A percentile compares a stretch with the other conserved stretches of the same genome.
Evolutionary conservation across 2,888 invertebrate species (phyloP).

Genomic region (Hyles lineata): DNA sequence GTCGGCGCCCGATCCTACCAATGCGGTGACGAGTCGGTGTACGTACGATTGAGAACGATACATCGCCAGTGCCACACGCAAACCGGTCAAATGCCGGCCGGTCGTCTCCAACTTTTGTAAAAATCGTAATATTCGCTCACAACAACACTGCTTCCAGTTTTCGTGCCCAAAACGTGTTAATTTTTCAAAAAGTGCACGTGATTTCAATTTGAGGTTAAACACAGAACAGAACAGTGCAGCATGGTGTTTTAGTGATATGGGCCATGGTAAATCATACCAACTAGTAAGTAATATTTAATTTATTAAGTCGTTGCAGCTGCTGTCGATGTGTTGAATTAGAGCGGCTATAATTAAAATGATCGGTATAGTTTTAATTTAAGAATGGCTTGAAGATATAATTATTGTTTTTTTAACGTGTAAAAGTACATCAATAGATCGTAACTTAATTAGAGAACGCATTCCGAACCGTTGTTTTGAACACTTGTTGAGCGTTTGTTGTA

Average conservation of each 20-base stretch:
- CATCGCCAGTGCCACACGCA: slow-evolving; percentile 54
- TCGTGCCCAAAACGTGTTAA: background rate
- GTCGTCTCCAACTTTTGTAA: slow-evolving; percentile 51
- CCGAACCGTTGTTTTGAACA: slow-evolving; percentile 16
- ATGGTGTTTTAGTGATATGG: slow-evolving; percentile 57
- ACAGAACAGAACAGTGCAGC: slow-evolving; percentile 41
- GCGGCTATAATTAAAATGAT: slow-evolving; percentile 9
- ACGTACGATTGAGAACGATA: slow-evolving; percentile 36
- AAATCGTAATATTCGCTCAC: slow-evolving; percentile 34
- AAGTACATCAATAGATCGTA: background rate
- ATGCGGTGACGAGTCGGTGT: slow-evolving; percentile 44
- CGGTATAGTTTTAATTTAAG: slow-evolving; percentile 16
- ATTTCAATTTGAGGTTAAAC: slow-evolving; percentile 52
- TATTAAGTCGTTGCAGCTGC: slow-evolving; percentile 6
- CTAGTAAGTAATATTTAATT: slow-evolving; percentile 28
- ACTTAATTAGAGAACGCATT: slow-evolving; percentile 22
- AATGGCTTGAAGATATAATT: background rate
- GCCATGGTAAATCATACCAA: slow-evolving; percentile 47
- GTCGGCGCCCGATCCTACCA: slow-evolving; percentile 52
- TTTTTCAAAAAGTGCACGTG: slow-evolving; percentile 40
- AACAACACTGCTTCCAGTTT: background rate
- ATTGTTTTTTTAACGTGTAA: background rate
- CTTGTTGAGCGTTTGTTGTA: background rate
- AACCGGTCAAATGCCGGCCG: slow-evolving; percentile 57
- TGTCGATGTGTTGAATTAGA: slow-evolving; percentile 21